Evolutionary conservation across 92 coral and sea anemone genomes (phyloP).

Genomic region (Parazoanthus swiftii): DNA sequence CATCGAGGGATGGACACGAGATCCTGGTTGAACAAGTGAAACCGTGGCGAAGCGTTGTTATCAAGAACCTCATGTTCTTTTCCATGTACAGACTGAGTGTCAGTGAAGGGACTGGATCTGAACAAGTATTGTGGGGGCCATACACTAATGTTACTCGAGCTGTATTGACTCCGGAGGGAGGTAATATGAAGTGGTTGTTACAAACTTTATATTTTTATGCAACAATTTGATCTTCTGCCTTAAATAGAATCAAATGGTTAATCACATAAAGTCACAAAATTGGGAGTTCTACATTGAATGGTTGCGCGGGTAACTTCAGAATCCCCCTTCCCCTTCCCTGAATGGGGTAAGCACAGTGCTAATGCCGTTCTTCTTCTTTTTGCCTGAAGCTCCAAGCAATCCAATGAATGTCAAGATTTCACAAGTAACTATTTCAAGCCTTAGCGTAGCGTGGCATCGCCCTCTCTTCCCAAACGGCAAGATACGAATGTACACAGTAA

Average conservation of each 20-base stretch:
- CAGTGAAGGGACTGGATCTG: conserved; percentile 44
- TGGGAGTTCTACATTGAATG: too few relatives aligned
- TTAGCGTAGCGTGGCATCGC: conserved; percentile 12
- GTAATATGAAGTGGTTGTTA: not conserved
- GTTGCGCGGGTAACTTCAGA: too few relatives aligned
- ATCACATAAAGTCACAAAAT: too few relatives aligned
- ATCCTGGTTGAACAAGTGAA: conserved; percentile 24
- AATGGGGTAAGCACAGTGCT: not conserved
- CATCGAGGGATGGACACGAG: conserved; percentile 27
- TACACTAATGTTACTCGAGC: conserved; percentile 32
- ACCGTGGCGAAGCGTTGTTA: conserved; percentile 24
- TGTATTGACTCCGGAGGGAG: conserved; percentile 40
- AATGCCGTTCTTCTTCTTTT: not conserved
- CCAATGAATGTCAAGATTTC: conserved; percentile 26
- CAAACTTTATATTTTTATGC: not conserved
- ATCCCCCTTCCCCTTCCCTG: too few relatives aligned
- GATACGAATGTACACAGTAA: conserved; percentile 16
- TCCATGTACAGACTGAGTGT: conserved; percentile 28
- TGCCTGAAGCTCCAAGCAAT: conserved; percentile 21
- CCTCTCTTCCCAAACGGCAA: conserved; percentile 25
- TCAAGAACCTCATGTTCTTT: conserved; percentile 19
- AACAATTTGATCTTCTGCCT: not conserved
- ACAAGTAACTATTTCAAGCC: not conserved
- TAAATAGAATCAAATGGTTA: too few relatives aligned
- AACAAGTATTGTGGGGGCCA: conserved; percentile 34